Evolutionary conservation across 2,888 invertebrate species (phyloP), one percentile per base, ranked within the genome.

Genomic region (Mythimna loreyi): DNA sequence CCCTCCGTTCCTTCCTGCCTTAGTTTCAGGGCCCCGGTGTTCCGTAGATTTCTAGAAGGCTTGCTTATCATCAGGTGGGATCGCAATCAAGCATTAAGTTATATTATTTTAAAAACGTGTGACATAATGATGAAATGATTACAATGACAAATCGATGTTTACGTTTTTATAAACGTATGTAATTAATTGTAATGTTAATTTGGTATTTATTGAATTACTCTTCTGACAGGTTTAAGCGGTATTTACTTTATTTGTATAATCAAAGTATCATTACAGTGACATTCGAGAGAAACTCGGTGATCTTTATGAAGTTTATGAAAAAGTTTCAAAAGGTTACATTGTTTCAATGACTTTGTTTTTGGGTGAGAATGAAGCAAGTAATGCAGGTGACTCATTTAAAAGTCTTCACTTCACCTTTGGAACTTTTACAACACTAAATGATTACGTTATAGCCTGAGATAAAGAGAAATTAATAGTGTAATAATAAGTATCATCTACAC

Each of bases 191-290:
- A 60, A 47, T 43, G n/a, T 25, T 40, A 40, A 40, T 40, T 40
- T 47, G 36, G 45, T 8, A 19, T 21, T 62, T 55, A 40, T 62
- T 25, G 1, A 47, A 70, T 70, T 40, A 30, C 13, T 2, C 2
- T 47, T 40, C 11, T 7, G 23, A 8, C 53, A 11, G 53, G 16
- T 62, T 49, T 40, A 62, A 47, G 30, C 21, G 47, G 1, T 45
- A 9, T 16, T 33, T 40, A 7, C 66, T 56, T 28, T 43, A 67
- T 50, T 36, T 60, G 25, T 60, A n/a, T 23, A 58, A 68, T 67
- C 50, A 19, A 67, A 23, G n/a, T 53, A 23, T 52, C 50, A 67
- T 25, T 21, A 19, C 43, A 45, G 7, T 25, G 70, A 43, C 70
- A 70, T 70, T 63, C 16, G 3, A 0, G 1, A 2, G 30, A 23